These are phyloP conservation scores for Paedocypris micromegethes DNA, from an alignment of 2,797 vertebrate genomes.

Conservation along the genomic window DNA sequence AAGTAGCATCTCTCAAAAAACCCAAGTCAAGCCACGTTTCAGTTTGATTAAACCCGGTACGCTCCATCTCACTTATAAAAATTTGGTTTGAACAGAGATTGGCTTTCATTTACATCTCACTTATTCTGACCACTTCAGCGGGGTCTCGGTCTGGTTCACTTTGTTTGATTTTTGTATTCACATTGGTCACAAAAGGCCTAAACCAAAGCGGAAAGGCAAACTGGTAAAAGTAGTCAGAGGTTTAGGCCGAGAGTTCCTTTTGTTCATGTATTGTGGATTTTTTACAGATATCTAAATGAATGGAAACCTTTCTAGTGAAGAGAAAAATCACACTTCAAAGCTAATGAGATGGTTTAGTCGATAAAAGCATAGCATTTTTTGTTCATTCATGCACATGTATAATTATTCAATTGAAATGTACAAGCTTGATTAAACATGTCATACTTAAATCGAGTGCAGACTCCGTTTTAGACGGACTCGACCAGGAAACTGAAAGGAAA, in stretches of 20 bases:
- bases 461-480: conserved; percentile 24
- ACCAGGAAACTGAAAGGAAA: conserved; percentile 36
- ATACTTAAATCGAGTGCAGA: conserved; percentile 37
- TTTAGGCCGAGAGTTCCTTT: not conserved
- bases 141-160: too few species aligned
- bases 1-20: too few species aligned
- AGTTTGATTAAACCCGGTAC: too few species aligned
- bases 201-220: too few species aligned
- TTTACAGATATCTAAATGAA: conserved; percentile 3
- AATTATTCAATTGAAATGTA: conserved; percentile 47
- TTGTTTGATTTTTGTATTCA: too few species aligned
- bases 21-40: too few species aligned
- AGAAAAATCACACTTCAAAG: not conserved
- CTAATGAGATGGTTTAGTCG: conserved; percentile 28
- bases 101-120: too few species aligned
- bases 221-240: too few species aligned
- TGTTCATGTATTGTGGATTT: not conserved
- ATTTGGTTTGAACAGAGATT: too few species aligned
- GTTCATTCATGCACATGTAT: conserved; percentile 35
- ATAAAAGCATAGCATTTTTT: conserved; percentile 41
- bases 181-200: too few species aligned
- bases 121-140: too few species aligned
- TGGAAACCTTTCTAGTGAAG: conserved; percentile 8
- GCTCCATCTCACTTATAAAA: too few species aligned
- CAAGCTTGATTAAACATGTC: conserved; percentile 49